A percentile compares a stretch with the other conserved stretches of the same genome.
Evolutionary conservation across 2,888 invertebrate genomes (phyloP).

Genomic region (Dexiosoma caninum): DNA sequence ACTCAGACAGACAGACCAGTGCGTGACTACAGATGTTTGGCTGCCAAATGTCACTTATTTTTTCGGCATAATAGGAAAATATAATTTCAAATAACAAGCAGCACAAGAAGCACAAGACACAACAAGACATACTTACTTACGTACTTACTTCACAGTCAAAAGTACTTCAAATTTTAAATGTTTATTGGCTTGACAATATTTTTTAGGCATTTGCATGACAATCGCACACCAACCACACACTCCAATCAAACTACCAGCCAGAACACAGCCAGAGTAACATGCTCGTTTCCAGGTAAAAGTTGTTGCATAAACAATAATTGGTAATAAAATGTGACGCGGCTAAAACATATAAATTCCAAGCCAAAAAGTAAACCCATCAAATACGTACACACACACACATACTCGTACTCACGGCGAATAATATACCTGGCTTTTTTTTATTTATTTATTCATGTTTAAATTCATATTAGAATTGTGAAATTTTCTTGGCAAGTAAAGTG

Average conservation of each 20-base stretch:
- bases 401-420: too few relatives aligned
- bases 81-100: slow-evolving; percentile 42
- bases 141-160: neutral
- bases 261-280: neutral
- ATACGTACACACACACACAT: neutral
- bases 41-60: slow-evolving; percentile 38
- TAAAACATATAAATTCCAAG: slow-evolving; percentile 59
- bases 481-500: slow-evolving; percentile 46
- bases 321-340: slow-evolving; percentile 66
- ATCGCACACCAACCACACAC: slow-evolving; percentile 3
- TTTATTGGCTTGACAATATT: slow-evolving; percentile 27
- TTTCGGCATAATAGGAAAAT: slow-evolving; percentile 28
- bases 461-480: slow-evolving; percentile 9
- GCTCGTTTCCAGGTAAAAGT: neutral
- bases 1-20: slow-evolving; percentile 30
- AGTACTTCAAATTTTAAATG: slow-evolving; percentile 44
- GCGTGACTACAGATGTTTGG: slow-evolving; percentile 53
- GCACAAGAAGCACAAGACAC: neutral
- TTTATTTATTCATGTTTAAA: slow-evolving; percentile 31
- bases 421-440: neutral
- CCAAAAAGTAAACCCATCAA: neutral
- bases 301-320: slow-evolving; percentile 60
- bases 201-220: slow-evolving; percentile 56
- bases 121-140: too few relatives aligned
- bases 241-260: neutral